A percentile compares a stretch with the other conserved stretches of the same genome.
Conservation (phyloP, 2,113 vertebrate genomes). For the Equus przewalskii region DNA sequence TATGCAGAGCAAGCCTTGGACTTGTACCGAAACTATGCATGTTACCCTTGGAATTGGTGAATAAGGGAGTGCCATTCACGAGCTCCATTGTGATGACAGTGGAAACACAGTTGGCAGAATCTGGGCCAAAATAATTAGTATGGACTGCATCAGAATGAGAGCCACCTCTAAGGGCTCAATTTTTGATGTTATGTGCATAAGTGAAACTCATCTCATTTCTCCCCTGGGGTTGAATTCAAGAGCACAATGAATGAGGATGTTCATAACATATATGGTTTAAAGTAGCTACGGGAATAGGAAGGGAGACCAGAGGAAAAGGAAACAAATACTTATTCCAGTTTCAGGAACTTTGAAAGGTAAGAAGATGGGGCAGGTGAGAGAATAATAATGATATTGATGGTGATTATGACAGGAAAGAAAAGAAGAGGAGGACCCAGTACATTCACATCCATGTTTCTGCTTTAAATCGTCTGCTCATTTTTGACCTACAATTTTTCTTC, state of each 20-base stretch:
- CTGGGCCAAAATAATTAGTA: background rate
- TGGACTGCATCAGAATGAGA: background rate
- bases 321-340: background rate
- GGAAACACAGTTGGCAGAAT: background rate
- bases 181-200: background rate
- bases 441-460: background rate
- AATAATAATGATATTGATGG: background rate
- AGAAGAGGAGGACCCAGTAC: background rate
- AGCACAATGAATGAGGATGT: background rate
- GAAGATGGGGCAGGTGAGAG: background rate
- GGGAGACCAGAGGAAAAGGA: background rate
- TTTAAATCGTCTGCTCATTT: background rate
- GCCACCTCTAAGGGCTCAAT: background rate
- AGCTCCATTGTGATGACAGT: background rate
- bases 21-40: background rate
- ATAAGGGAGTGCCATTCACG: accelerated
- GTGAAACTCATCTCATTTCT: background rate
- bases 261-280: background rate
- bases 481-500: background rate
- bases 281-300: background rate
- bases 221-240: background rate
- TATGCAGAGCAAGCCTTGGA: background rate
- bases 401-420: background rate
- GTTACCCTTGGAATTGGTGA: background rate
- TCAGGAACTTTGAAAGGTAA: background rate